Conservation (phyloP, 1,140 invertebrate genomes). For the Papilio helenus region DNA sequence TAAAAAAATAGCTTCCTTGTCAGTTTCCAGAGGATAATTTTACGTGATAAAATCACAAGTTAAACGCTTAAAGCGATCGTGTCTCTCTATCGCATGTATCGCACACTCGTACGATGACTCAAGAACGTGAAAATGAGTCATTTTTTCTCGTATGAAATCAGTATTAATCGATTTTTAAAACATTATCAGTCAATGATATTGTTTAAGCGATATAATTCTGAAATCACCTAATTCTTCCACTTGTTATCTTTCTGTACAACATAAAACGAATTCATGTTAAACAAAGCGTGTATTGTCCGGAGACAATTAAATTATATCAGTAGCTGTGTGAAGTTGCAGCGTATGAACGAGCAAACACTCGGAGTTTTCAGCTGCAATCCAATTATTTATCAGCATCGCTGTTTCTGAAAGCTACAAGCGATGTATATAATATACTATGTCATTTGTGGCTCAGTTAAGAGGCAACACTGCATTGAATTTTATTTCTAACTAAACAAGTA, state of each 20-base stretch:
- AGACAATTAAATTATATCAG: constrained; percentile 18
- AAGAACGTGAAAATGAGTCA: no score
- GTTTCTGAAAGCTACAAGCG: constrained; percentile 14
- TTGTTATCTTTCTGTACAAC: not conserved
- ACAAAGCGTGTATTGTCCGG: constrained; percentile 7
- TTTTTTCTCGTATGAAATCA: no score
- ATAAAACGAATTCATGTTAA: not conserved
- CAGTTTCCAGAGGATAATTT: no score
- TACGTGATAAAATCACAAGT: no score
- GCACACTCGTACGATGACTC: no score
- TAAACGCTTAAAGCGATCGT: no score
- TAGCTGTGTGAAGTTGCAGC: not conserved
- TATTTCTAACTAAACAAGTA: not conserved
- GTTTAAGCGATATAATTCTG: not conserved
- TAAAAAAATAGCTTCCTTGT: no score
- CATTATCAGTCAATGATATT: no score
- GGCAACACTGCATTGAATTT: not conserved
- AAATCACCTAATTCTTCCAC: not conserved
- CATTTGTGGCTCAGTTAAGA: not conserved
- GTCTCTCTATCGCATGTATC: no score
- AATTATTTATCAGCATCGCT: constrained; percentile 23
- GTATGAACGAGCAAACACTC: constrained; percentile 13
- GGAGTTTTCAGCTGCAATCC: constrained; percentile 8
- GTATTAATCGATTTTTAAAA: no score
- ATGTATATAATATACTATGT: not conserved